Base-by-base conservation (phyloP, 2,888 invertebrate genomes). In the Trichogramma evanescens region DNA sequence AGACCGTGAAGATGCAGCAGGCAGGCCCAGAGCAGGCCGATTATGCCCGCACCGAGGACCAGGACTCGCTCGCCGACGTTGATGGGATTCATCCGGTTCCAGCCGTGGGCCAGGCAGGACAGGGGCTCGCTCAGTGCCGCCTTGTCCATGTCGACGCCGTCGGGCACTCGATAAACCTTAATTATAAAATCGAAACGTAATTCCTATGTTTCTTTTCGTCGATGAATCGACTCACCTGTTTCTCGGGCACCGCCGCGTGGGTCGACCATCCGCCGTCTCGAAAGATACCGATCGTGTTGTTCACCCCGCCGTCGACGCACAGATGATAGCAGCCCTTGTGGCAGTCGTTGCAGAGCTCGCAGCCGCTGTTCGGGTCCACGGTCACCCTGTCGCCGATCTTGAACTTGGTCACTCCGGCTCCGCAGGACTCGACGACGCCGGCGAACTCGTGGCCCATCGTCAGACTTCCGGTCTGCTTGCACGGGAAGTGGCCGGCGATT, bases 1-100 rank as follows among this genome's bases (percentile, higher is more conserved):
- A 87, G 86, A 0, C 89, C 89, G 50, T 86, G 85, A 5, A 85
- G 80, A 70, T 89, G 88, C 1, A 89, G 79, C 0, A 83, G 74
- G 1, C 83, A 82, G 0, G 84, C 76, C 88, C 88, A 89, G 0
- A 89, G 76, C 13, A 79, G 68, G 70, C 89, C 89, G 65, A 89
- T 88, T 52, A 89, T 88, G 1, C 89, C 89, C 56, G 88, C 87
- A 0, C 89, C 89, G 0, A 83, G 80, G 0, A 89, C 76, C 0
- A 89, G 80, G 13, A 88, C 83, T 64, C 82, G 83, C 45, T 81
- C 72, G 0, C 88, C 87, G 0, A 89, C 80, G 0, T 80, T 70
- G 5, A 89, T 74, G 0, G 87, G 86, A 9, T 81, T 79, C 2
- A 86, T 82, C 54, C 82, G 80, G 67, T 88, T 84, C 80, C 83